phyloP scores from a whole-genome alignment of 2,113 vertebrate genomes.

The Silurus asotus region DNA sequence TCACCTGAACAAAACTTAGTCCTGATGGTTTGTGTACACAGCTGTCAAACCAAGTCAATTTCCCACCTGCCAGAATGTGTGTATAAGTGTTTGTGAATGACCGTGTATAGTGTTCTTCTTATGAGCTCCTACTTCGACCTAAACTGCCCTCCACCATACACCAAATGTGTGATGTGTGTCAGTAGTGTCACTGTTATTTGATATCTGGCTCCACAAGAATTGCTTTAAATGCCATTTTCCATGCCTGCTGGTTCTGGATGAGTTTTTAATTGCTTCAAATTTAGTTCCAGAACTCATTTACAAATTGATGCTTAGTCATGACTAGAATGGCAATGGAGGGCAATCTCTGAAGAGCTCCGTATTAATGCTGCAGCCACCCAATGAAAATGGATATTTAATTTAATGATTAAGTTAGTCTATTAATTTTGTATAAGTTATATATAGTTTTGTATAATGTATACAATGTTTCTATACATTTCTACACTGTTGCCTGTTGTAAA shows the following conservation, averaged over 20 bases:
- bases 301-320: no score
- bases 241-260: background rate
- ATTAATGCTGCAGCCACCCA: no score
- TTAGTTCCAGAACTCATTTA: background rate
- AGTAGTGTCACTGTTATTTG: constrained; percentile 11
- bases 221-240: background rate
- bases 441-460: no score
- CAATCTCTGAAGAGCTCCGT: no score
- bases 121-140: background rate
- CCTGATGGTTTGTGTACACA: constrained; percentile 49
- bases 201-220: constrained; percentile 22
- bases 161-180: background rate
- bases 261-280: background rate
- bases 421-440: no score
- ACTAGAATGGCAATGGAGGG: no score
- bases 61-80: constrained; percentile 37
- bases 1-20: constrained; percentile 22
- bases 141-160: background rate
- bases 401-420: no score
- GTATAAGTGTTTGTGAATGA: background rate
- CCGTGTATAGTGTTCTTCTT: background rate
- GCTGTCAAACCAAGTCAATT: constrained; percentile 40
- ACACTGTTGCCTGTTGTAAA: no score
- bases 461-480: no score
- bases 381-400: no score